Evolutionary conservation across 2,888 invertebrate species (phyloP).

Genomic region (Meteorus colon): DNA sequence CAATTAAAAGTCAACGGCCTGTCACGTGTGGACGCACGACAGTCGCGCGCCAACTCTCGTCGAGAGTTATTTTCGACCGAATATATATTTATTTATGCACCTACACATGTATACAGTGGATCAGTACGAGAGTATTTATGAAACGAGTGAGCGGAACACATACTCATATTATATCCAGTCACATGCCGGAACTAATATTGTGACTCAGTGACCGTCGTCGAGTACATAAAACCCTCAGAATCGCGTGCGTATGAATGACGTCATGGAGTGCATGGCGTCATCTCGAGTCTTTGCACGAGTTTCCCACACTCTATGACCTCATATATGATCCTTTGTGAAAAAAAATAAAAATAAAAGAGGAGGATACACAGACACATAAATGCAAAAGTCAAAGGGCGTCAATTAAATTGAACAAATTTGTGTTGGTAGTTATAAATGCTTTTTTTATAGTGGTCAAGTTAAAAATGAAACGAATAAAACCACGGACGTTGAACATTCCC

Average conservation of each 20-base stretch:
- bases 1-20: slow-evolving; percentile 66
- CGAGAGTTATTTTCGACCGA: slow-evolving; percentile 66
- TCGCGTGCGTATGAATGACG: slow-evolving; percentile 55
- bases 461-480: no score
- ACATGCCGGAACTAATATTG: slow-evolving; percentile 63
- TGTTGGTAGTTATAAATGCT: background rate
- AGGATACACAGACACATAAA: background rate
- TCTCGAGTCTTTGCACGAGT: slow-evolving; percentile 56
- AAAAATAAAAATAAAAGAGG: background rate
- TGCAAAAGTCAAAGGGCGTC: background rate
- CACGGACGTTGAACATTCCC: no score
- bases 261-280: slow-evolving; percentile 65
- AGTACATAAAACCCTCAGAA: background rate
- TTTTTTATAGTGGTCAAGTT: background rate
- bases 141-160: slow-evolving; percentile 59
- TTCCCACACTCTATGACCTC: slow-evolving; percentile 69
- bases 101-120: background rate
- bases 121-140: slow-evolving; percentile 41
- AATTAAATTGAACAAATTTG: slow-evolving; percentile 7
- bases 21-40: slow-evolving; percentile 54
- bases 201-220: slow-evolving; percentile 42
- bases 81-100: background rate
- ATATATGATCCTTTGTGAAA: slow-evolving; percentile 57
- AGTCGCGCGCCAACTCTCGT: slow-evolving; percentile 3
- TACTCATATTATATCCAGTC: slow-evolving; percentile 55